Base-by-base conservation (phyloP, 1,140 invertebrate species). In the Chironomus striatipennis region DNA sequence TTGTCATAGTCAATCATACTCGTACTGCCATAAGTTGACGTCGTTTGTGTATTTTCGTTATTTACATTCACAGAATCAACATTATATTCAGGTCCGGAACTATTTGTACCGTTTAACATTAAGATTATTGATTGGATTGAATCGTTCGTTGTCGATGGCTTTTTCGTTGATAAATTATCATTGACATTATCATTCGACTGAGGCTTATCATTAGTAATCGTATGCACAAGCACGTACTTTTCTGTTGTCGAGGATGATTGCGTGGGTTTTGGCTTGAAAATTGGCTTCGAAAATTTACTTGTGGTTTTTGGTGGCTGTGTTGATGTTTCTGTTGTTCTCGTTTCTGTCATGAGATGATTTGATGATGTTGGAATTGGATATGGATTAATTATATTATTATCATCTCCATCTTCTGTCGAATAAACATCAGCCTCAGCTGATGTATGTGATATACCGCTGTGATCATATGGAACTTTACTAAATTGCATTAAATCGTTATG, bases 41-140 rank as follows among this genome's bases (percentile, higher is more conserved):
- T n/a, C 12, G 12, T n/a, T n/a, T 57, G 47, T 57, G 12, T 12
- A 57, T 57, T 47, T 10, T 47, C n/a, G 12, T 15, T 57, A 57
- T 57, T 57, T 34, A 34, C 24, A 34, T 18, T 20, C 67, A 4
- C n/a, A 18, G 8, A 9, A 34, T 42, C 64, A 4, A 57, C 17
- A 73, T 72, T 74, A 75, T 82, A 82, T 72, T 78, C 79, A 65
- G 81, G 81, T 0, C 81, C 81, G 64, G 81, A 81, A 0, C 81
- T 81, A 74, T 83, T 85, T n/a, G 85, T 86, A 18, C 87, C 85
- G 77, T 90, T 90, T 15, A 90, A 78, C 79, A 90, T 89, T 42
- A 88, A 85, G 74, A 90, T 88, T 9, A 90, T 90, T 20, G 85
- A 86, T 73, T 87, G 81, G 74, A 87, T 86, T 4, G 86, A 87